phyloP scores from a whole-genome alignment of 1,140 invertebrate genomes.

The Carposina sasakii region DNA sequence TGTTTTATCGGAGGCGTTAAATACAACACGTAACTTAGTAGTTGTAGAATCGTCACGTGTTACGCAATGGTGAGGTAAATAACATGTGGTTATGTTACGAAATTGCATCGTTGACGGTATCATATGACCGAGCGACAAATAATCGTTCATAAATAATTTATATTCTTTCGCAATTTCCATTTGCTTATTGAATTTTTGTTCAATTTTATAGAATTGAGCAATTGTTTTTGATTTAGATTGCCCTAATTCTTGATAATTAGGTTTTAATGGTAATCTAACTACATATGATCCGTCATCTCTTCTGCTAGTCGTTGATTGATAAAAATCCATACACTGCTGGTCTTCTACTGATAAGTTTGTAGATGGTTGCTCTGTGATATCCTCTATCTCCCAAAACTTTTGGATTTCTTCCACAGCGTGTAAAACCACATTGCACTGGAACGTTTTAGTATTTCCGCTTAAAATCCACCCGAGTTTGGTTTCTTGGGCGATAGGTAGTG shows the following conservation, averaged over 20 bases:
- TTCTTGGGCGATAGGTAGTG: neutral
- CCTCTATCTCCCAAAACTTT: conserved; percentile 13
- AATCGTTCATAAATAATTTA: neutral
- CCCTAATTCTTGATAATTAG: too few species aligned
- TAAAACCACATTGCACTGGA: conserved; percentile 9
- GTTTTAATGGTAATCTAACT: conserved; percentile 15
- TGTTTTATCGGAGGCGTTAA: neutral
- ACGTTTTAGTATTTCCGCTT: conserved; percentile 3
- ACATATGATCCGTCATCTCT: conserved; percentile 8
- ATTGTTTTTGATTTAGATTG: neutral
- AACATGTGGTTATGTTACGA: neutral
- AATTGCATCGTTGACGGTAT: neutral
- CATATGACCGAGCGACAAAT: neutral
- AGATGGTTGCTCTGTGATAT: conserved; percentile 7
- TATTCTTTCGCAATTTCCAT: neutral
- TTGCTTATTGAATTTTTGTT: neutral
- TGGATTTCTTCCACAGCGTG: conserved; percentile 10
- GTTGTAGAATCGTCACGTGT: neutral
- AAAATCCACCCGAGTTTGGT: conserved; percentile 7
- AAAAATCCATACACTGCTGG: conserved; percentile 2
- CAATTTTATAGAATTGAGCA: neutral
- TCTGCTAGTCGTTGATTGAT: conserved; percentile 1
- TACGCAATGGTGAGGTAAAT: neutral
- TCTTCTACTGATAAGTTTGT: conserved; percentile 8
- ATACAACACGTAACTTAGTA: neutral